phyloP scores from a whole-genome alignment of 2,888 invertebrate species.

The Eucriotettix oculatus region DNA sequence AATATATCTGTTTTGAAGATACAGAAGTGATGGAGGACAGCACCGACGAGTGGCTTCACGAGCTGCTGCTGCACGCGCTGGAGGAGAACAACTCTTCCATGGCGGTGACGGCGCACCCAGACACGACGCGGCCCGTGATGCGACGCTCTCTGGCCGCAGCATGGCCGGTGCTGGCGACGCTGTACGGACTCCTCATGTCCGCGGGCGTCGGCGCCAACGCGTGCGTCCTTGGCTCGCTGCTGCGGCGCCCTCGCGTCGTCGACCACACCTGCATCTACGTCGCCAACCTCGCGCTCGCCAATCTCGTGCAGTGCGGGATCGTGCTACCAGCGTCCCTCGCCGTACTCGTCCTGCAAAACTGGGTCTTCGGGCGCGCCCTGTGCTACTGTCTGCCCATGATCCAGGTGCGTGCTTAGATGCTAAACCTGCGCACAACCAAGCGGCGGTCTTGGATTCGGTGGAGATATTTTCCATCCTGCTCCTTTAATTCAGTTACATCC shows the following conservation, averaged over 20 bases:
- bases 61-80: too few species aligned
- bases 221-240: constrained; percentile 27
- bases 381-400: constrained; percentile 58
- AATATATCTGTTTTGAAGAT: too few species aligned
- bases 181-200: constrained; percentile 39
- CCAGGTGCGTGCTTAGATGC: constrained; percentile 31
- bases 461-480: too few species aligned
- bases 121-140: not conserved
- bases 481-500: too few species aligned
- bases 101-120: too few species aligned
- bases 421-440: too few species aligned
- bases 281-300: constrained; percentile 46
- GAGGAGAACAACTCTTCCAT: too few species aligned
- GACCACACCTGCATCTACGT: constrained; percentile 49
- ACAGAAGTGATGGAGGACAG: too few species aligned
- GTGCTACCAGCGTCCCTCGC: constrained; percentile 52
- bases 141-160: not conserved
- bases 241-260: constrained; percentile 33
- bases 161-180: constrained; percentile 28
- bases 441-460: too few species aligned
- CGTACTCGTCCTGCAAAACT: constrained; percentile 50
- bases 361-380: constrained; percentile 53
- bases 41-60: too few species aligned
- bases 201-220: constrained; percentile 40
- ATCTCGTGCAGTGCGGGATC: constrained; percentile 45